Evolutionary conservation across 1,140 invertebrate species (phyloP).

Genomic region (Anadara kagoshimensis): DNA sequence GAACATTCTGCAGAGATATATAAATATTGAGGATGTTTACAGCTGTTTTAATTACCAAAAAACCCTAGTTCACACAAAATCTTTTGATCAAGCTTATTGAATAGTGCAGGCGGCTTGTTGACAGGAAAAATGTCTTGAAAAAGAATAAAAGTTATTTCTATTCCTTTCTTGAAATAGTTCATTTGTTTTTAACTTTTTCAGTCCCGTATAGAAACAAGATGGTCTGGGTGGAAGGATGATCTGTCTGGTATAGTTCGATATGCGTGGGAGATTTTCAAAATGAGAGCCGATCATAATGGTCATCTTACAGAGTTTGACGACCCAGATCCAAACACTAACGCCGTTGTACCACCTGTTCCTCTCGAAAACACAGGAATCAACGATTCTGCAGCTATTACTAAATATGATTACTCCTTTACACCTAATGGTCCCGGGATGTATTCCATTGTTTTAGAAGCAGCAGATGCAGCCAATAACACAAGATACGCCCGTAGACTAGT

Average conservation of each 20-base stretch:
- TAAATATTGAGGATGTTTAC: too few species aligned
- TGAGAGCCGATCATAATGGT: constrained; percentile 12
- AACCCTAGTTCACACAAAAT: too few species aligned
- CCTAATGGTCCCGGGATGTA: constrained; percentile 41
- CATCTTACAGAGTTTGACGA: constrained; percentile 3
- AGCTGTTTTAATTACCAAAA: too few species aligned
- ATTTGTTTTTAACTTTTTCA: background rate
- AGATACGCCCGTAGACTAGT: constrained; percentile 40
- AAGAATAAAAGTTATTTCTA: too few species aligned
- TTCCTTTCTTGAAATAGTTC: too few species aligned
- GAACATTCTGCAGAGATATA: too few species aligned
- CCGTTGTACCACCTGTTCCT: background rate
- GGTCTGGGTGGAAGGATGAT: constrained; percentile 46
- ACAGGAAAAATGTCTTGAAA: too few species aligned
- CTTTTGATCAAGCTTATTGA: too few species aligned
- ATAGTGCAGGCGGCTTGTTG: too few species aligned
- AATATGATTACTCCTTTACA: constrained; percentile 13
- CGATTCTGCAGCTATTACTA: too few species aligned
- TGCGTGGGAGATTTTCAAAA: constrained; percentile 50
- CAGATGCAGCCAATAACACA: constrained; percentile 53
- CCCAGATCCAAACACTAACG: constrained; percentile 26
- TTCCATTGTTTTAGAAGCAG: constrained; percentile 46
- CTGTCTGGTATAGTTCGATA: constrained; percentile 45
- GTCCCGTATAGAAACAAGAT: constrained; percentile 3
- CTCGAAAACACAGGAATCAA: background rate